Percentiles rank a stretch among this genome's conserved stretches.
phyloP scores from a whole-genome alignment of 2,113 vertebrate species.

The Isurus oxyrinchus region DNA sequence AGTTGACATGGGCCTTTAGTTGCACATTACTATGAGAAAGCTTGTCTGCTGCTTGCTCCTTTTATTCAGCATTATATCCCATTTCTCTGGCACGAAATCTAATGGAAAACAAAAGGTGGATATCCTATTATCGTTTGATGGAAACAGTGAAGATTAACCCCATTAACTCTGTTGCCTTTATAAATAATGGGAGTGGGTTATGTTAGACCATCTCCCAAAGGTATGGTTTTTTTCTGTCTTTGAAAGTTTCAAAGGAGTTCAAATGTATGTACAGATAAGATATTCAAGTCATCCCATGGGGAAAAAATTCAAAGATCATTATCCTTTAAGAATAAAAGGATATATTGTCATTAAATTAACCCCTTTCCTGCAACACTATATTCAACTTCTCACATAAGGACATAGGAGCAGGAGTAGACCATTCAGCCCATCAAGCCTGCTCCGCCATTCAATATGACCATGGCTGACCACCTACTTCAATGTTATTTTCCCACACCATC shows the following conservation, averaged over 20 bases:
- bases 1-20: no score
- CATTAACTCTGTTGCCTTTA: background rate
- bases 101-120: background rate
- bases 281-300: background rate
- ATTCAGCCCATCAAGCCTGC: no score
- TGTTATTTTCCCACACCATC: no score
- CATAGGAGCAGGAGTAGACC: no score
- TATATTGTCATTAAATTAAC: no score
- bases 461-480: no score
- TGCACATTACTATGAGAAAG: background rate
- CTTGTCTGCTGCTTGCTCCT: background rate
- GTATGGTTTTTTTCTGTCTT: background rate
- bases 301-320: background rate
- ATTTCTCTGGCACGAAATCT: background rate
- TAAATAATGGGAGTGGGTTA: background rate
- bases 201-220: background rate
- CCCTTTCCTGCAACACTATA: no score
- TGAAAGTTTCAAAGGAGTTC: background rate
- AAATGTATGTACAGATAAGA: background rate
- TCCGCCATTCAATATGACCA: no score
- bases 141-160: background rate
- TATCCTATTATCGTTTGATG: no score
- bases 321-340: background rate
- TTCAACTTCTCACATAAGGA: no score
- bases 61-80: background rate